Base-by-base conservation (phyloP, 2,797 vertebrate genomes). In the Hypotaenidia philippensis region DNA sequence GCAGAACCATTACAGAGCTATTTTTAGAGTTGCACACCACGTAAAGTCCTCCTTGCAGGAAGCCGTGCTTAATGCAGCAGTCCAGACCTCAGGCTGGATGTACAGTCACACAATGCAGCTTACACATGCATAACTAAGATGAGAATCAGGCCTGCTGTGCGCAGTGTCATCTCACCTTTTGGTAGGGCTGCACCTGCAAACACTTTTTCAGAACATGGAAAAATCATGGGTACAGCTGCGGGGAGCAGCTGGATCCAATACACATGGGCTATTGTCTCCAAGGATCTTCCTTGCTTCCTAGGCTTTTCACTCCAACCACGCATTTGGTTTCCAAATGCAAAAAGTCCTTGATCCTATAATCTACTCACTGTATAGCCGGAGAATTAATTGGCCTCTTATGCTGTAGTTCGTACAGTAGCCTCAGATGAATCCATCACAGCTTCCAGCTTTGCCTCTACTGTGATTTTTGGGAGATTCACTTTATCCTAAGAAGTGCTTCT, bases 391-490 rank as follows among this genome's bases (percentile, higher is more conserved):
- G 32, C 65, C 53, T 77, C 31, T 80, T 70, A 41, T 44, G 22
- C 68, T 68, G 29, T 31, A 76, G 85, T 53, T 94, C 84, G 34
- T 81, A 63, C 11, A 65, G 69, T 53, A 61, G 74, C 59, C 36
- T 85, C 55, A 50, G 34, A 68, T 59, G 41, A 93, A 96, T 63
- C 72, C 53, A 63, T 81, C 61, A 66, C 47, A 64, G 3, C 25
- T 59, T 65, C 81, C 81, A 92, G 50, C 68, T 86, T 90, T 92
- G 36, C n/a, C 49, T 86, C 63, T 60, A 11, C 47, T 64, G 15
- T 52, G 69, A 83, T 75, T 92, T 92, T 83, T 2, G 50, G 72
- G 41, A 92, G 50, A 92, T 83, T 92, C 50, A 44, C 72, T 96
- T 89, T 72, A 90, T 91, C 82, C 36, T 63, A 63, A 63, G 63